Base-by-base conservation (phyloP, 2,888 invertebrate species). In the Caenorhabditis sinica region DNA sequence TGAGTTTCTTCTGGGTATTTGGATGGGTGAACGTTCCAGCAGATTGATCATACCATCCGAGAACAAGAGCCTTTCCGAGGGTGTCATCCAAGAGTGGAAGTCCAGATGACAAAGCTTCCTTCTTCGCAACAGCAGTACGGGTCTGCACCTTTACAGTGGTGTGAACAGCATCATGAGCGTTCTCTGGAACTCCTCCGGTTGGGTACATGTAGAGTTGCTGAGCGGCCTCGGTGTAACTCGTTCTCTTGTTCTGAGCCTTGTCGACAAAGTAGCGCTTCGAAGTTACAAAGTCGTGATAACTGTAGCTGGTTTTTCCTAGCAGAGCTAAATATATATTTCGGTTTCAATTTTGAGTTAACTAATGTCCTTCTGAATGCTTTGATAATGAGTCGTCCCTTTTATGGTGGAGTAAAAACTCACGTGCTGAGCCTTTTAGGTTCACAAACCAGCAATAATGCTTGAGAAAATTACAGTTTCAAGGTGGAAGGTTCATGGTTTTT, bases 151-250 rank as follows among this genome's bases (percentile, higher is more conserved):
- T 90, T 83, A 93, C 90, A 13, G 91, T 89, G 15, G 93, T 93
- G 76, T 92, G 90, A 25, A 93, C 88, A 8, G 93, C 92, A 63
- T 92, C 92, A 25, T 88, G 88, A 6, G 92, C 92, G 68, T 92
- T 87, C 61, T 91, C 91, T 1, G 91, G 91, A 23, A 90, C 92
- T 66, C 93, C 92, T 63, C 93, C 93, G 68, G 91, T 91, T 1
- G 92, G 91, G 73, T 89, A 93, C 85, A 97, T 95, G 43, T 97
- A 95, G 65, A 97, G 97, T 94, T 97, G 96, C 87, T 95, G 95
- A 86, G 96, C 95, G 60, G 97, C 94, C 93, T 96, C 96, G 13
- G 96, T 95, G 89, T 97, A 94, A 0, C 96, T 95, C 83, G 90
- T 85, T 43, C 93, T 74, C 69, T 89, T 88, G 82, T 91, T 91